phyloP scores from a whole-genome alignment of 2,888 invertebrate species.

The Apamea anceps region DNA sequence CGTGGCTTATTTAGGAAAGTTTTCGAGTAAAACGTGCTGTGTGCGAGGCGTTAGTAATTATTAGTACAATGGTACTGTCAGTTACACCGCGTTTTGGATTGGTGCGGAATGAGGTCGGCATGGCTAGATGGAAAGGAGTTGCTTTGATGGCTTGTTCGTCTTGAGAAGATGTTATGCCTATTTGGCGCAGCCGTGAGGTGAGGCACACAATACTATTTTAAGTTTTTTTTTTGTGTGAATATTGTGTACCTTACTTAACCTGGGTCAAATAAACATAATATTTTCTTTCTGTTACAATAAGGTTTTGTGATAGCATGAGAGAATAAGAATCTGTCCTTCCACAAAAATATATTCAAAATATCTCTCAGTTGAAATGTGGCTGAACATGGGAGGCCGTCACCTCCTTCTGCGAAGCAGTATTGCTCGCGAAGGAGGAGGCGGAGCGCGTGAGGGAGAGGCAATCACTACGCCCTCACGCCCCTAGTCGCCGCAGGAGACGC shows the following conservation, averaged over 20 bases:
- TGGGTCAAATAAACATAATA: no score
- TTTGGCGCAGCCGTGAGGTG: no score
- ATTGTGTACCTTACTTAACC: no score
- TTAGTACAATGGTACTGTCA: slow-evolving; percentile 54
- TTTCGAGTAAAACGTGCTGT: slow-evolving; percentile 50
- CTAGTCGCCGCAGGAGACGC: no score
- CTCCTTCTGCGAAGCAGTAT: no score
- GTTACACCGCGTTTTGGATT: slow-evolving; percentile 25
- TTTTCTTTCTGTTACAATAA: no score
- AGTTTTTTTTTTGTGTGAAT: no score
- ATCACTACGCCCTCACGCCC: no score
- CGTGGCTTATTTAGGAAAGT: slow-evolving; percentile 69
- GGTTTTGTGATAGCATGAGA: neutral
- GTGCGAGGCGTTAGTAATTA: slow-evolving; percentile 50
- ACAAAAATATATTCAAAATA: neutral
- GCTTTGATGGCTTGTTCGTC: neutral
- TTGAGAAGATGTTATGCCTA: neutral
- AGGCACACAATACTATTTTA: no score
- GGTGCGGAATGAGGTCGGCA: slow-evolving; percentile 35
- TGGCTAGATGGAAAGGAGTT: slow-evolving; percentile 25
- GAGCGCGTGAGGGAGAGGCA: no score
- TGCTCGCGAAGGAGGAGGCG: no score
- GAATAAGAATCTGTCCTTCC: neutral
- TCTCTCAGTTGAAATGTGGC: neutral
- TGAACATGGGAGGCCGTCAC: no score